Conservation (phyloP, 2,113 vertebrate species). For the Zootoca vivipara region DNA sequence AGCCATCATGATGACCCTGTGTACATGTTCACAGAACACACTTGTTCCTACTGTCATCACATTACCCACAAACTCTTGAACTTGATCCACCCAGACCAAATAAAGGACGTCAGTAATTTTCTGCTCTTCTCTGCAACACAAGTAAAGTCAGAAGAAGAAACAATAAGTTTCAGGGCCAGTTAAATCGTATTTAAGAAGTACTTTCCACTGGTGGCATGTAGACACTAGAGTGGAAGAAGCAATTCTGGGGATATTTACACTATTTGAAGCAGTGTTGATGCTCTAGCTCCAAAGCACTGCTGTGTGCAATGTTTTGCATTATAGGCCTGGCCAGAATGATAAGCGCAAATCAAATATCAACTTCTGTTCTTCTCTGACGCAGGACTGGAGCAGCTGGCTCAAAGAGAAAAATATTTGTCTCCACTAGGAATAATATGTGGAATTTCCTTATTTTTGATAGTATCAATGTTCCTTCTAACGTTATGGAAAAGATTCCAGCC, state of each 20-base stretch:
- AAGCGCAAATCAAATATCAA: neutral
- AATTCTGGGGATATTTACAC: neutral
- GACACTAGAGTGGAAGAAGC: neutral
- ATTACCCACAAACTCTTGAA: neutral
- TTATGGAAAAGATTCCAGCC: slow-evolving; percentile 81
- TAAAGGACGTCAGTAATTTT: neutral
- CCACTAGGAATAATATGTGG: slow-evolving; percentile 81
- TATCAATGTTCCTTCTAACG: slow-evolving; percentile 72
- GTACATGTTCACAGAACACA: neutral
- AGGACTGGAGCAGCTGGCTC: slow-evolving; percentile 77
- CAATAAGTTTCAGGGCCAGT: neutral
- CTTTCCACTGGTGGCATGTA: neutral
- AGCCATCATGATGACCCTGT: no score
- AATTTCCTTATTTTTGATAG: slow-evolving; percentile 80
- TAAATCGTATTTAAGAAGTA: neutral
- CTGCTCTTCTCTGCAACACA: neutral
- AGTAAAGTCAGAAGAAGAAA: neutral
- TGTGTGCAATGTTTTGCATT: neutral
- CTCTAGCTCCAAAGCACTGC: neutral
- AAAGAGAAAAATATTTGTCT: slow-evolving; percentile 76
- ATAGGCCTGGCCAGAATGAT: neutral
- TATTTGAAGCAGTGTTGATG: neutral
- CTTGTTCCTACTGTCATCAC: neutral
- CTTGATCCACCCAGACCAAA: neutral
- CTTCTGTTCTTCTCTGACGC: slow-evolving; percentile 53